Conservation (phyloP, 2,797 vertebrate species). For the Pangasius mekongensis region DNA sequence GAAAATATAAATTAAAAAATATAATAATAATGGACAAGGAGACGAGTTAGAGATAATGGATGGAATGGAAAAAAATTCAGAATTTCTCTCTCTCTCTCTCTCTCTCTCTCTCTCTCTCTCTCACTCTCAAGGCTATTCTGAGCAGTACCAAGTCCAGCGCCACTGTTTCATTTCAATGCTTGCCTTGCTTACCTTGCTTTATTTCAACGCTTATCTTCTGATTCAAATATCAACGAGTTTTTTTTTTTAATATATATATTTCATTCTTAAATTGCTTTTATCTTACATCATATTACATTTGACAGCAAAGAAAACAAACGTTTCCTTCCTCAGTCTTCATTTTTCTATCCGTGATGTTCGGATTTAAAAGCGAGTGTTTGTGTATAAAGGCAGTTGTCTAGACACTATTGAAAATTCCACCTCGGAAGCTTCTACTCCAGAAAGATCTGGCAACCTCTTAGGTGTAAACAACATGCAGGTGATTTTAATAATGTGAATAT, state of each 20-base stretch:
- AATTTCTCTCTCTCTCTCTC: background rate
- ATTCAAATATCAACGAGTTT: background rate
- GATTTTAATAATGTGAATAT: background rate
- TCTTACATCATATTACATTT: background rate
- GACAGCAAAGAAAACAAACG: background rate
- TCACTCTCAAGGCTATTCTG: too few species aligned
- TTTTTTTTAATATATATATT: background rate
- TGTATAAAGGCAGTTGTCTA: background rate
- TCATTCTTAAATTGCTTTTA: background rate
- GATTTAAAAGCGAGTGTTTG: background rate
- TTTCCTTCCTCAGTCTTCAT: background rate
- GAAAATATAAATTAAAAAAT: background rate
- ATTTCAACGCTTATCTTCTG: background rate
- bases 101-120: background rate
- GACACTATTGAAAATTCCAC: background rate
- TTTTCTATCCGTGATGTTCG: background rate
- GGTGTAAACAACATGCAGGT: background rate
- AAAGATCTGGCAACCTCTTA: background rate
- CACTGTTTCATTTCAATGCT: background rate
- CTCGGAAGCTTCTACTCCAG: background rate
- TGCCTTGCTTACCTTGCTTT: background rate
- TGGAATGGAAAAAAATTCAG: background rate
- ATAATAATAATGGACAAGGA: background rate
- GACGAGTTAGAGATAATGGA: background rate
- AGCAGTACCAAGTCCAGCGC: background rate